Evolutionary conservation across 2,797 vertebrate genomes (phyloP).

Genomic region (Mormyrops attenuatus): DNA sequence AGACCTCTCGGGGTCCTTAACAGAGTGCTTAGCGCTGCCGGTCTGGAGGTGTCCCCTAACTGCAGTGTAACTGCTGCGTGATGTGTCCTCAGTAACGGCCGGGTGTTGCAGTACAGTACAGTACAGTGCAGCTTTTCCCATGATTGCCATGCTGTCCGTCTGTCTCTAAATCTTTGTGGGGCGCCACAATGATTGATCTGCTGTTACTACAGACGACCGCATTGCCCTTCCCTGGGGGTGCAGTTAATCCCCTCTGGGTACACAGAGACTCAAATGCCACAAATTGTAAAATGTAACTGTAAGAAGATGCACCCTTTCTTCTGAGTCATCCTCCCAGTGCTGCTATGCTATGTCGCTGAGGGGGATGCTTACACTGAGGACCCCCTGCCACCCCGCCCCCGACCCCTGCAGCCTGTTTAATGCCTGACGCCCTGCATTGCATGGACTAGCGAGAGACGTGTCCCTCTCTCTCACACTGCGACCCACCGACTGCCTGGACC

Average conservation of each 20-base stretch:
- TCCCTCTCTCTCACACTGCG: constrained; percentile 36
- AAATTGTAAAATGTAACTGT: not conserved
- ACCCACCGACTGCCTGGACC: not conserved
- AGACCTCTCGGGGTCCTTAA: not conserved
- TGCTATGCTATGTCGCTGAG: not conserved
- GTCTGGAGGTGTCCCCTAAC: not conserved
- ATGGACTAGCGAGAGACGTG: constrained; percentile 62
- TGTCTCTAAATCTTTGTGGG: not conserved
- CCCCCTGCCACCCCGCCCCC: constrained; percentile 21
- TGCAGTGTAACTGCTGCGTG: not conserved
- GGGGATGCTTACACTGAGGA: constrained; percentile 16
- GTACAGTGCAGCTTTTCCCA: not conserved
- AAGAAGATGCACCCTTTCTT: not conserved
- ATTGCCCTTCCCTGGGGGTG: not conserved
- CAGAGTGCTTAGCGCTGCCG: not conserved
- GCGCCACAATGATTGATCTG: not conserved
- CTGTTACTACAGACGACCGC: not conserved
- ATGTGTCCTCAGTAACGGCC: not conserved
- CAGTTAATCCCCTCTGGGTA: not conserved
- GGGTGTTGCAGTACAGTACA: not conserved
- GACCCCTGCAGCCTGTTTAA: constrained; percentile 62
- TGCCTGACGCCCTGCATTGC: constrained; percentile 65
- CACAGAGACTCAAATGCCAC: not conserved
- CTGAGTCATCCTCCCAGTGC: not conserved
- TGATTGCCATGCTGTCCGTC: not conserved